Percentiles rank a stretch among this genome's conserved stretches.
Evolutionary conservation across 2,113 vertebrate species (phyloP).

Genomic region (Carollia perspicillata): DNA sequence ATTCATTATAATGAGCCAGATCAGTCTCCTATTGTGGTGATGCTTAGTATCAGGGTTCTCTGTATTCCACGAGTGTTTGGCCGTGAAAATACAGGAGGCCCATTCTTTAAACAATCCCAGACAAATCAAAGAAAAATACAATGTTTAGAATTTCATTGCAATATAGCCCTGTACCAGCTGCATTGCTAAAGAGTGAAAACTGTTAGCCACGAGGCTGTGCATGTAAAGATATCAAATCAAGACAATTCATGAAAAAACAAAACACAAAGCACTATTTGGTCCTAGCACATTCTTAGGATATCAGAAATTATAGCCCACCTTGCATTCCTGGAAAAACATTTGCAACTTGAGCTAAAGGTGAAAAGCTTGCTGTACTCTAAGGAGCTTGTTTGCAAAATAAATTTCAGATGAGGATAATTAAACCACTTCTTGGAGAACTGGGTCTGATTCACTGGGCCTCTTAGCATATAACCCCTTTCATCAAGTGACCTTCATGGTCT

Average conservation of each 20-base stretch:
- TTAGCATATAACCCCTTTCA: constrained; percentile 73
- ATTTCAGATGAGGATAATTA: constrained; percentile 78
- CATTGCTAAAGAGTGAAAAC: neutral
- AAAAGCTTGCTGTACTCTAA: constrained; percentile 63
- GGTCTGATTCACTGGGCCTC: constrained; percentile 77
- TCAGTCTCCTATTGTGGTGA: neutral
- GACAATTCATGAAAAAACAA: neutral
- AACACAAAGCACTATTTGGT: neutral
- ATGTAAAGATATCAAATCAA: neutral
- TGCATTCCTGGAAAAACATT: constrained; percentile 49
- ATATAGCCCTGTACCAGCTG: neutral
- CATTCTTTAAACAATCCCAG: neutral
- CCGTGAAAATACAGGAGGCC: neutral
- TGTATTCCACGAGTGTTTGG: neutral
- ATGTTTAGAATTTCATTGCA: neutral
- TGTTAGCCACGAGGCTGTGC: neutral
- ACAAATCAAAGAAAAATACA: neutral
- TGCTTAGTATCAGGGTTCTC: neutral
- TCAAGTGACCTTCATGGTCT: constrained; percentile 75
- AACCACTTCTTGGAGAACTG: constrained; percentile 73
- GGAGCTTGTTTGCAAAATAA: constrained; percentile 73
- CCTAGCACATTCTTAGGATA: neutral
- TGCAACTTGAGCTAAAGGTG: constrained; percentile 65
- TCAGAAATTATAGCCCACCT: neutral
- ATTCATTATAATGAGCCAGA: neutral